Base-by-base conservation (phyloP, 2,113 vertebrate genomes). In the Hippoglossus stenolepis region DNA sequence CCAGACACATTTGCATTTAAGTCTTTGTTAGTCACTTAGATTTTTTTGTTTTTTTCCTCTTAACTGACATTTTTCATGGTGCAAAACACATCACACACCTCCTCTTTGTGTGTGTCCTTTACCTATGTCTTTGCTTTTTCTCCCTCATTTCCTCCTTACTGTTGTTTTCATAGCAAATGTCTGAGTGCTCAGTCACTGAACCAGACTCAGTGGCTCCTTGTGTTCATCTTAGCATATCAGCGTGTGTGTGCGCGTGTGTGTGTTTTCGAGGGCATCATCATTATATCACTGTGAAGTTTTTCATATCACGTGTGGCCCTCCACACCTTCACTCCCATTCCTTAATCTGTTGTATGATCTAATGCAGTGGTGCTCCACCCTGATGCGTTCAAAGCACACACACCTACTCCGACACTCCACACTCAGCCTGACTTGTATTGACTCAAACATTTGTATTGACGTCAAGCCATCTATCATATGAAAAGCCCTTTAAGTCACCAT, bases 271-370 rank as follows among this genome's bases (percentile, higher is more conserved):
- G 65, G 58, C 80, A 74, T 87, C 79, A 56, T 79, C 23, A 35
- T 51, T 18, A 51, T 43, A 79, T 70, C 61, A 21, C 47, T 61
- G 6, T 31, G 45, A 72, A 59, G 45, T 51, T 40, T 78, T 77
- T 80, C 65, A 78, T 88, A 78, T 84, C 26, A 58, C 53, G 24
- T 72, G 51, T 65, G 40, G 31, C 65, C 24, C 84, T 80, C 80
- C 57, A 15, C 83, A 65, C 28, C 84, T 79, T 76, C 54, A 18
- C 82, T 79, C 86, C 80, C 77, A 75, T 82, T 81, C 68, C 72
- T 89, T 90, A 73, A 89, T 85, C 85, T 86, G 60, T 66, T 72
- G 43, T 65, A 45, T 82, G 87, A 91, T 85, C 90, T 90, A 83
- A 81, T 85, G 63, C 74, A 66, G 45, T 75, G 58, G 62, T 69